Evolutionary conservation across 2,113 vertebrate genomes (phyloP), one percentile per base, ranked within the genome.

Genomic region (Pitta sordida): DNA sequence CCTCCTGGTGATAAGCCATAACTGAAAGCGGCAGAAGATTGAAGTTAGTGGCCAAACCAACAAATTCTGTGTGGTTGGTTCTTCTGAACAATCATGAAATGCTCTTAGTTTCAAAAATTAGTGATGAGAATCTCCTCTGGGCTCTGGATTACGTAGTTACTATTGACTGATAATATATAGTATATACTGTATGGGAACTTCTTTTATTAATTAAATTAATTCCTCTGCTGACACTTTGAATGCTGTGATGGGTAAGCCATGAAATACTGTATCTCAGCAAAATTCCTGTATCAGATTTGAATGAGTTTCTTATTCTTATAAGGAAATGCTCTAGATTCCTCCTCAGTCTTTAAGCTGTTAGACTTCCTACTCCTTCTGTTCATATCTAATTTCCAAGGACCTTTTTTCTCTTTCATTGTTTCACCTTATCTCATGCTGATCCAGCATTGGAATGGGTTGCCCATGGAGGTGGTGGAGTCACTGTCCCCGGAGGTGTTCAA

Each of bases 11-110:
- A 84, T 89, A 65, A 67, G 63, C 76, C 0, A 0, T 60, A 68
- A 92, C 80, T 1, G 0, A 86, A 78, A 87, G 41, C 37, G 32
- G 60, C 0, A 0, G 7, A 0, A 64, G 62, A 78, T 76, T 55
- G 56, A 78, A 92, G 43, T 52, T 22, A 30, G 77, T 68, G 49
- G 62, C 73, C 34, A 78, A 32, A 69, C 16, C 27, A 46, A 24
- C 44, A n/a, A 29, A 48, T 70, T 83, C 71, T 39, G 44, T 56
- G 46, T 51, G 14, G 52, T 3, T 67, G 46, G 5, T 1, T 75
- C 49, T 78, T 91, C 77, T 53, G 65, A 83, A 74, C 43, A 68
- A 14, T 74, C 58, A 10, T 16, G 9, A 87, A 82, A 64, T 52
- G 21, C 24, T 13, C 15, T 34, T 32, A 5, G 68, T 81, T 88